Evolutionary conservation across 2,888 invertebrate genomes (phyloP).

Genomic region (Escarpia spicata): DNA sequence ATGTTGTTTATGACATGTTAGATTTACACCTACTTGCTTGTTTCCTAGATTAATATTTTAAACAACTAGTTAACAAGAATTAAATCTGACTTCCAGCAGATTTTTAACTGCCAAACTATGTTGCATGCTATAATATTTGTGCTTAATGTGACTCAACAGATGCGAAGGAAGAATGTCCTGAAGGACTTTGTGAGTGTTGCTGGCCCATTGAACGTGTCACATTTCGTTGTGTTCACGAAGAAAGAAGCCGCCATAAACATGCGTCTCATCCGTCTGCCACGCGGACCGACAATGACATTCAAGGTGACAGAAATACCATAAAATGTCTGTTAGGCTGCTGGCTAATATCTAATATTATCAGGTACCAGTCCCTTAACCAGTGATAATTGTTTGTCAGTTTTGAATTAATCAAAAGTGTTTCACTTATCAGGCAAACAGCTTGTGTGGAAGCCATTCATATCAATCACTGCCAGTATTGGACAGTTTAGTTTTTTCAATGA

Average conservation of each 20-base stretch:
- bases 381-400: too few relatives aligned
- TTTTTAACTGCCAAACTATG: background rate
- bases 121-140: background rate
- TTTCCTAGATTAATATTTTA: too few relatives aligned
- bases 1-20: too few relatives aligned
- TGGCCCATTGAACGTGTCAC: conserved; percentile 89
- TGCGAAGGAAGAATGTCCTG: conserved; percentile 88
- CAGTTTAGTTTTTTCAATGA: too few relatives aligned
- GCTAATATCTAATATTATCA: background rate
- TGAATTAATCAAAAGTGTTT: too few relatives aligned
- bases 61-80: background rate
- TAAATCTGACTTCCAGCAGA: background rate
- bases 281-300: conserved; percentile 93
- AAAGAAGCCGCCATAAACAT: conserved; percentile 78
- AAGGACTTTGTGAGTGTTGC: conserved; percentile 95
- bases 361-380: background rate
- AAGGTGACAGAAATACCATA: conserved; percentile 69
- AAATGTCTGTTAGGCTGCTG: conserved; percentile 22
- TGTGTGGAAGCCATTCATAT: too few relatives aligned
- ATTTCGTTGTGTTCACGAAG: conserved; percentile 89
- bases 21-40: too few relatives aligned
- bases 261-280: conserved; percentile 83
- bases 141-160: conserved; percentile 68
- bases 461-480: too few relatives aligned
- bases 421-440: too few relatives aligned